Base-by-base conservation (phyloP, 2,888 invertebrate species). In the Epistrophe grossulariae region DNA sequence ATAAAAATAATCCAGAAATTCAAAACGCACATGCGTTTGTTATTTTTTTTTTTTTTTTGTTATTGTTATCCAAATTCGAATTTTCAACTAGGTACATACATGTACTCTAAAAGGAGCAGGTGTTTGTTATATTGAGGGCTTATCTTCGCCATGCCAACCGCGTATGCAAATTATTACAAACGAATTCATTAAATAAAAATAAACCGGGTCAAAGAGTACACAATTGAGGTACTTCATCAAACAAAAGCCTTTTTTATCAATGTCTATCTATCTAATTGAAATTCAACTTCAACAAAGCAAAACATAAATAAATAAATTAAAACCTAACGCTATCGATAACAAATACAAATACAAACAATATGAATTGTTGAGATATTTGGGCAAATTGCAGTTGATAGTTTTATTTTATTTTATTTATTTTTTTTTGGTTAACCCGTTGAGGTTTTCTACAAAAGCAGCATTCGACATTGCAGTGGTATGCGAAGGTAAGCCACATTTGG, bases 121-220 rank as follows among this genome's bases (percentile, higher is more conserved):
- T 82, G 81, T 81, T 38, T 45, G n/a, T 28, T 10, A 3, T 43
- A 19, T 35, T 19, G 19, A 77, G 48, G 28, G 59, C 17, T 40
- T 3, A 15, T 40, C n/a, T 15, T 45, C 7, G 1, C 43, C 62
- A 45, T 60, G 59, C 38, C 50, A 66, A 68, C 40, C 64, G 43
- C 35, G 38, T 57, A 81, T 81, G 77, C 77, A 77, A 82, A 77
- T 77, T 45, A 35, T 6, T 35, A 35, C 24, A 31, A 52, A n/a
- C 24, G 38, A 60, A 62, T 71, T 62, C 43, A 64, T 72, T 72
- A 31, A 24, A 31, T 15, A 55, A 59, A 24, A 77, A 77, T 64
- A 77, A 77, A 82, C n/a, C 64, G 71, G 77, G 81, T 81, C 81
- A 77, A 64, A 81, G 64, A 55, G 68, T 70, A 72, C 64, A 71